These are phyloP conservation scores for Dysidea cf. avara DNA, from an alignment of 37 sponge, comb jelly and placozoan genomes.

Conservation along the genomic window DNA sequence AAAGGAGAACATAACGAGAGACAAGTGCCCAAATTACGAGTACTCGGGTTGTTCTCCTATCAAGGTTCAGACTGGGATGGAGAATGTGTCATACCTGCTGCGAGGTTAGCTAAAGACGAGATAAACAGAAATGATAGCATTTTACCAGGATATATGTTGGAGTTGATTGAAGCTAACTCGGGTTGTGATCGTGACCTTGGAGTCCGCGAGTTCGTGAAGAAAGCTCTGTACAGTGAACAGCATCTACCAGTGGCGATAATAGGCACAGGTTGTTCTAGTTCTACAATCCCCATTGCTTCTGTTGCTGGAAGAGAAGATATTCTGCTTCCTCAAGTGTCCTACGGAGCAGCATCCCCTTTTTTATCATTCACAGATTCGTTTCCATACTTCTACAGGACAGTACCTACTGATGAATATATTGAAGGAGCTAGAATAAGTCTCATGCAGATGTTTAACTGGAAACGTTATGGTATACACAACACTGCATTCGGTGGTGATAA, in stretches of 20 bases:
- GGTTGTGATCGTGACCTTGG: neutral
- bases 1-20: too few relatives aligned
- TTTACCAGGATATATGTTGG: constrained; percentile 10
- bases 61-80: too few relatives aligned
- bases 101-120: constrained; percentile 7
- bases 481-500: too few relatives aligned
- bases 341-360: constrained; percentile 16
- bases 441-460: too few relatives aligned
- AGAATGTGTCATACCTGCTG: constrained; percentile 13
- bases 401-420: neutral
- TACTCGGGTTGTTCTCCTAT: too few relatives aligned
- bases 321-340: neutral
- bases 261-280: constrained; percentile 18
- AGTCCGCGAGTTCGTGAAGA: neutral
- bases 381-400: constrained; percentile 19
- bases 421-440: too few relatives aligned
- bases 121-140: constrained; percentile 4
- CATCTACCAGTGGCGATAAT: constrained; percentile 11
- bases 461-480: too few relatives aligned
- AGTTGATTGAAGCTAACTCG: neutral
- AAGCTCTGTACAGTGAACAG: neutral
- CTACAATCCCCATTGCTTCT: constrained; percentile 7
- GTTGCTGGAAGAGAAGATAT: neutral
- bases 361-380: constrained; percentile 12
- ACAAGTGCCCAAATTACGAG: too few relatives aligned